phyloP scores from a whole-genome alignment of 1,140 invertebrate genomes.

The Hirudo medicinalis region DNA sequence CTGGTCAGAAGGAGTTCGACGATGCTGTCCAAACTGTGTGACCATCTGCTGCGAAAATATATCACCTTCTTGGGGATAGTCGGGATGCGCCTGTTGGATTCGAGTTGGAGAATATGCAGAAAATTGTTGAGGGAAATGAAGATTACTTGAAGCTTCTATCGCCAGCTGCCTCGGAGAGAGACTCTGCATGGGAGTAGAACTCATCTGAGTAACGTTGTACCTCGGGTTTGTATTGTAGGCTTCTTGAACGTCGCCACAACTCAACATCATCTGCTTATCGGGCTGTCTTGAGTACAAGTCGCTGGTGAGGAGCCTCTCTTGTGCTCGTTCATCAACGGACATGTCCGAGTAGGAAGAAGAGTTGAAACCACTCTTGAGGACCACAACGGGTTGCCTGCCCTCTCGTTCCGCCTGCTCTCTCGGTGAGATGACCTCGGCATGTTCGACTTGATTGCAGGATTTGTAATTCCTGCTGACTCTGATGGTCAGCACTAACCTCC shows the following conservation, averaged over 20 bases:
- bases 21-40: neutral
- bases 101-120: neutral
- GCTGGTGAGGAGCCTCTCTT: conserved; percentile 6
- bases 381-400: conserved; percentile 22
- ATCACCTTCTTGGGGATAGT: neutral
- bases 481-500: conserved; percentile 79
- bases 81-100: neutral
- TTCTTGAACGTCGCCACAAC: neutral
- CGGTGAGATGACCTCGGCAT: conserved; percentile 14
- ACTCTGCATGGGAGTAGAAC: neutral
- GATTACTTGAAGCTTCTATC: neutral
- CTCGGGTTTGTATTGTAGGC: neutral
- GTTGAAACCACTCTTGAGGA: conserved; percentile 23
- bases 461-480: conserved; percentile 37
- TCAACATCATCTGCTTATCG: conserved; percentile 1
- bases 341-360: neutral
- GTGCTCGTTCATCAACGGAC: conserved; percentile 12
- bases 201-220: neutral
- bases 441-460: conserved; percentile 36
- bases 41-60: neutral
- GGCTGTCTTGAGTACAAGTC: neutral
- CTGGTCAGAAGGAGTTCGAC: neutral
- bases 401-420: conserved; percentile 25
- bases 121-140: neutral
- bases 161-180: neutral